Percentiles rank a stretch among this genome's conserved stretches.
These are phyloP conservation scores for Sandelia bainsii DNA, from an alignment of 2,797 vertebrate species.

Conservation along the genomic window DNA sequence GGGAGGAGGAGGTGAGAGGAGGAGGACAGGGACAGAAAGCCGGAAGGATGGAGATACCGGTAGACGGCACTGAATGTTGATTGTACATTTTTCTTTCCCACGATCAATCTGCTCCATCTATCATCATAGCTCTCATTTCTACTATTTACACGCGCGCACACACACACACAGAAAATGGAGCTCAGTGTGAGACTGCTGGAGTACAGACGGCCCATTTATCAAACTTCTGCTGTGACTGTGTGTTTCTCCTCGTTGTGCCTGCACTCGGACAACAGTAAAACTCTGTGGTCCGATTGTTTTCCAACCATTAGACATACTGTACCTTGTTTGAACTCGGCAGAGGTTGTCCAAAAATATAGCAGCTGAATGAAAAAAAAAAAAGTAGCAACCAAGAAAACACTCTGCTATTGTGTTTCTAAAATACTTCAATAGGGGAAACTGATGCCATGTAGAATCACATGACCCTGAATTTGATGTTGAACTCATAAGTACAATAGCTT, in stretches of 20 bases:
- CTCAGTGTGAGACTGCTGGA: conserved; percentile 42
- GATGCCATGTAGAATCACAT: neutral
- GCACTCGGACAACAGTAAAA: conserved; percentile 2
- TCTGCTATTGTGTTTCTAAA: neutral
- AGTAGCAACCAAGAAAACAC: neutral
- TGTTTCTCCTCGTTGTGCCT: neutral
- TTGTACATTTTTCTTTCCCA: too few relatives aligned
- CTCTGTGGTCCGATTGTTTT: conserved; percentile 8
- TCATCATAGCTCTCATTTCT: conserved; percentile 53
- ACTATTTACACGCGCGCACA: conserved; percentile 33
- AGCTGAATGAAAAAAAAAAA: neutral
- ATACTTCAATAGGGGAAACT: neutral
- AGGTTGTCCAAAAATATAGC: neutral
- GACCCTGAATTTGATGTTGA: neutral
- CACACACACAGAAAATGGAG: conserved; percentile 45
- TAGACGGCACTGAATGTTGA: conserved; percentile 8
- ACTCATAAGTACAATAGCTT: neutral
- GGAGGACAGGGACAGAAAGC: conserved; percentile 13
- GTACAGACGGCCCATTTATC: conserved; percentile 61
- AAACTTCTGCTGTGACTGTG: conserved; percentile 13
- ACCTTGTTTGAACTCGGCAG: neutral
- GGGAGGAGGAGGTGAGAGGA: conserved; percentile 17
- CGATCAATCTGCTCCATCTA: conserved; percentile 36
- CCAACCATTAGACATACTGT: neutral
- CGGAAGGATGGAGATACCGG: conserved; percentile 22